phyloP scores from a whole-genome alignment of 2,888 invertebrate species.

The Euphydryas editha region DNA sequence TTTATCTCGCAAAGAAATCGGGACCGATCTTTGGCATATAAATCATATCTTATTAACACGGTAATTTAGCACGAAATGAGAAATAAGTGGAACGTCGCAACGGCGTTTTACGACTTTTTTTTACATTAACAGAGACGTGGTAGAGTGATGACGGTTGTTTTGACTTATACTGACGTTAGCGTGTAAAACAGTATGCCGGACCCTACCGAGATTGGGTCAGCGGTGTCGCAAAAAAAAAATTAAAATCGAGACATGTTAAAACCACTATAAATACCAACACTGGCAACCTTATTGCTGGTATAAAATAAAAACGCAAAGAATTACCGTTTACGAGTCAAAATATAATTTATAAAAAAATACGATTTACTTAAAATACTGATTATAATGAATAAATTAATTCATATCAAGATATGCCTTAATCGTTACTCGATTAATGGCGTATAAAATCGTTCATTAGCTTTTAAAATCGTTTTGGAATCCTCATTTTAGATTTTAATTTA shows the following conservation, averaged over 20 bases:
- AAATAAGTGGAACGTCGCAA: slow-evolving; percentile 54
- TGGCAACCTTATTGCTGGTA: slow-evolving; percentile 25
- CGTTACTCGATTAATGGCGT: not conserved
- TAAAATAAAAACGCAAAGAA: slow-evolving; percentile 14
- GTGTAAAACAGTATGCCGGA: slow-evolving; percentile 50
- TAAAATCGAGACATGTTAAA: slow-evolving; percentile 27
- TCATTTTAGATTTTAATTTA: too few species aligned
- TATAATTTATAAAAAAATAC: not conserved
- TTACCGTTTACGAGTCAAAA: slow-evolving; percentile 11
- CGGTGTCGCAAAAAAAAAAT: slow-evolving; percentile 32
- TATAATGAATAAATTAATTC: not conserved
- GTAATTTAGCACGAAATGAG: slow-evolving; percentile 59
- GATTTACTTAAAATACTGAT: too few species aligned
- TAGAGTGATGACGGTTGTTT: slow-evolving; percentile 79
- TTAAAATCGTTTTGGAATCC: too few species aligned
- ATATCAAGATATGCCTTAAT: not conserved
- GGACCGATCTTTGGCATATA: slow-evolving; percentile 44
- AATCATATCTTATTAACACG: slow-evolving; percentile 66
- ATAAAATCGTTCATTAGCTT: too few species aligned
- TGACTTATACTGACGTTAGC: slow-evolving; percentile 76
- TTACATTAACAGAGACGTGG: slow-evolving; percentile 51
- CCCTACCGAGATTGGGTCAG: slow-evolving; percentile 30
- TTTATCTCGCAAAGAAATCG: slow-evolving; percentile 7
- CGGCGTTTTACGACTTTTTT: slow-evolving; percentile 48
- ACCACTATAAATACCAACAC: slow-evolving; percentile 21